Conservation (phyloP, 2,888 invertebrate genomes). For the Drosophila merina region DNA sequence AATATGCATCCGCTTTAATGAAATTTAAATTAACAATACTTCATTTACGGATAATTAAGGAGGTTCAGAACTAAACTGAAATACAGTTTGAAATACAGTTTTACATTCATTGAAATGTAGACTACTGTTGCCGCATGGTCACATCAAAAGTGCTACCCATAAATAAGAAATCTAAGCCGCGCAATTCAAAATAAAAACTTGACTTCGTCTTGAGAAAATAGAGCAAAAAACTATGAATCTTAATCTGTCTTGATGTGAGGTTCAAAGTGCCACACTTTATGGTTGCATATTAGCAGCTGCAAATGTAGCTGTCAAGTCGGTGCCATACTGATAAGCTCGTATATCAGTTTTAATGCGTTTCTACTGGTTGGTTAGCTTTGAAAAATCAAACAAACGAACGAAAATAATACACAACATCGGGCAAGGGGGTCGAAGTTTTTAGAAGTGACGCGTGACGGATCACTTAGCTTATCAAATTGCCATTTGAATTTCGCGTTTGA, state of each 20-base stretch:
- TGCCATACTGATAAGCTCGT: conserved; percentile 21
- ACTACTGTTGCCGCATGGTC: conserved; percentile 1
- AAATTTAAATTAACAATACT: not conserved
- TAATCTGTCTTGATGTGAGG: conserved; percentile 6
- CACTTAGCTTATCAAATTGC: conserved; percentile 32
- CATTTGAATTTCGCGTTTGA: conserved; percentile 16
- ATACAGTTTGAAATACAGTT: not conserved
- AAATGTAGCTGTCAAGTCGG: conserved; percentile 3
- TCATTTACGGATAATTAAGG: no score
- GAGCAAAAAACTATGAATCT: not conserved
- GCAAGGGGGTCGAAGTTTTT: conserved; percentile 23
- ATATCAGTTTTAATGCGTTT: conserved; percentile 21
- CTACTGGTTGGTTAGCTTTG: not conserved
- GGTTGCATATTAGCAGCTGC: conserved; percentile 34
- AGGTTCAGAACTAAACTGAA: not conserved
- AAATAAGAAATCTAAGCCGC: conserved; percentile 5
- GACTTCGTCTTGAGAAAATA: not conserved
- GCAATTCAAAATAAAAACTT: conserved; percentile 12
- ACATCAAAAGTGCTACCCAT: conserved; percentile 37
- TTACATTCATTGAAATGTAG: not conserved
- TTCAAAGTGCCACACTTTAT: conserved; percentile 21
- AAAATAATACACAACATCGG: not conserved
- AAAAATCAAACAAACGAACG: not conserved
- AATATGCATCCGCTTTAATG: not conserved
- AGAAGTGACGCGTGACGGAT: conserved; percentile 28